Percentiles rank a stretch among this genome's conserved stretches.
These are phyloP conservation scores for Napeogenes sylphis DNA, from an alignment of 2,888 invertebrate species.

Conservation along the genomic window DNA sequence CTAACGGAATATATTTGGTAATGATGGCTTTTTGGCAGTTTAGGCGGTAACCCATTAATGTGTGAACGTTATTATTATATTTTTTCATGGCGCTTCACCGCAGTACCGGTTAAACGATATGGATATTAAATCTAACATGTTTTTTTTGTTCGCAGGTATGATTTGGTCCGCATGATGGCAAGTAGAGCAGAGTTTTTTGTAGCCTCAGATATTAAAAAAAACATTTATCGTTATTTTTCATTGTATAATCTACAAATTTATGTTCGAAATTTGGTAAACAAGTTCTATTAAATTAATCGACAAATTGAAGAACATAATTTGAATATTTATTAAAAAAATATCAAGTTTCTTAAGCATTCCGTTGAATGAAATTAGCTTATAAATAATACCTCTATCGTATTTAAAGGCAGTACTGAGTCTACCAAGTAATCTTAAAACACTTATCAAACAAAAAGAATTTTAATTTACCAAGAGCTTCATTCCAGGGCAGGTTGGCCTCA, in stretches of 20 bases:
- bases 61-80: conserved; percentile 62
- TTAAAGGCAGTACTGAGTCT: conserved; percentile 46
- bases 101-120: conserved; percentile 29
- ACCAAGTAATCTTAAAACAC: conserved; percentile 53
- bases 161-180: background rate
- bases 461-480: conserved; percentile 64
- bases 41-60: conserved; percentile 62
- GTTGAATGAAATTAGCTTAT: conserved; percentile 23
- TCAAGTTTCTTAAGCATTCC: conserved; percentile 15
- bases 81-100: conserved; percentile 39
- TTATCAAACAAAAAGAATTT: conserved; percentile 65
- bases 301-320: conserved; percentile 15
- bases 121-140: conserved; percentile 12
- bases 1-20: conserved; percentile 59
- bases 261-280: no score
- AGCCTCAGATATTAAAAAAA: no score
- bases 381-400: conserved; percentile 32
- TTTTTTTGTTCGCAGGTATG: conserved; percentile 22
- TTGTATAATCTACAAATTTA: background rate
- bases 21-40: conserved; percentile 65
- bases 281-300: conserved; percentile 8
- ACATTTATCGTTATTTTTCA: background rate
- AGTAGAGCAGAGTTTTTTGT: background rate
- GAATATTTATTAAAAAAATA: conserved; percentile 25
- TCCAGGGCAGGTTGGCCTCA: conserved; percentile 57